A percentile compares a stretch with the other conserved stretches of the same genome.
Conservation (phyloP, 2,888 invertebrate species). For the Macaria notata region DNA sequence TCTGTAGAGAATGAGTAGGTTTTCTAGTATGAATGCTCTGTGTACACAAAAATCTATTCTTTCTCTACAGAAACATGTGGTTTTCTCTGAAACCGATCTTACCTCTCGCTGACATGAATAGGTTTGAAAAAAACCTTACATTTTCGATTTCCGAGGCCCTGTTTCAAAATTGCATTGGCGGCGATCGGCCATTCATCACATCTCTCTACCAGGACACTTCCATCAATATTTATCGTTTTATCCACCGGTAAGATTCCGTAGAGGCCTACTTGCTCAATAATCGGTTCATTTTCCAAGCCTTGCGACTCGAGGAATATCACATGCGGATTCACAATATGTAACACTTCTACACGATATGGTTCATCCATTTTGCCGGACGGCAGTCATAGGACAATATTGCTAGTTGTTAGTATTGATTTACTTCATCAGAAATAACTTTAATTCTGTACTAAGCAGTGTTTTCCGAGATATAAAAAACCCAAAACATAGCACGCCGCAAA, state of each 20-base stretch:
- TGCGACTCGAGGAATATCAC: slow-evolving; percentile 15
- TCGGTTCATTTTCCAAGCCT: background rate
- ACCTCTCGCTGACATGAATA: slow-evolving; percentile 13
- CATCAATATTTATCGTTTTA: slow-evolving; percentile 18
- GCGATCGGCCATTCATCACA: slow-evolving; percentile 14
- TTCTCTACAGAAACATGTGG: too few relatives aligned
- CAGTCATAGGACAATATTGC: background rate
- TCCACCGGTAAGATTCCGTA: slow-evolving; percentile 15
- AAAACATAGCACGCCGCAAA: too few relatives aligned
- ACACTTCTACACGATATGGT: slow-evolving; percentile 10
- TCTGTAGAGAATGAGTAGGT: too few relatives aligned
- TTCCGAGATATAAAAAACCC: too few relatives aligned
- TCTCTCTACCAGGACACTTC: slow-evolving; percentile 3
- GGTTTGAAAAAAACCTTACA: slow-evolving; percentile 8
- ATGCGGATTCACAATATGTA: slow-evolving; percentile 18
- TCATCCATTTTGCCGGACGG: slow-evolving; percentile 12
- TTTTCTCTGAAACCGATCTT: background rate
- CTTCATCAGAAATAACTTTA: too few relatives aligned
- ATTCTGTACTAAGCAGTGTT: too few relatives aligned
- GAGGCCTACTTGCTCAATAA: slow-evolving; percentile 18
- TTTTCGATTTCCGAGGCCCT: slow-evolving; percentile 12
- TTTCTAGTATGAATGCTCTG: too few relatives aligned
- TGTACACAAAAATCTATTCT: too few relatives aligned
- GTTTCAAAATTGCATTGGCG: slow-evolving; percentile 5
- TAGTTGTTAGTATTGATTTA: background rate